Evolutionary conservation across 2,888 invertebrate species (phyloP).

Genomic region (Aleiodes leptofemur): DNA sequence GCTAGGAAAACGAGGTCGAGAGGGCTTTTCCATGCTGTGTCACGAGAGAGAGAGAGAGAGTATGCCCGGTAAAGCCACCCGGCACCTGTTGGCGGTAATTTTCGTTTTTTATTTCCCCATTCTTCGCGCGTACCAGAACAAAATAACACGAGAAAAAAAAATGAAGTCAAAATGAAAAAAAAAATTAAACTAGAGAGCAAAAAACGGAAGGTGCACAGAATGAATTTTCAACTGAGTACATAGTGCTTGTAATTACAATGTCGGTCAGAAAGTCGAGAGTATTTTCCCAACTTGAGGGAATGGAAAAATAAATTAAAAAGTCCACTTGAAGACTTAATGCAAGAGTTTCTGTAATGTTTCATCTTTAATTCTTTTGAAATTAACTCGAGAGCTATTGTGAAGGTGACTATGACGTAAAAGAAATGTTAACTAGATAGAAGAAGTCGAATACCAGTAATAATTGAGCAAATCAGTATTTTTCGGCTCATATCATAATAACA

Average conservation of each 20-base stretch:
- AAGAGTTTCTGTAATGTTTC: slow-evolving; percentile 4
- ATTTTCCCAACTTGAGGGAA: background rate
- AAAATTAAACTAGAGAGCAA: slow-evolving; percentile 12
- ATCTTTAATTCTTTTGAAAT: background rate
- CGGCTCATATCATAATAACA: no score
- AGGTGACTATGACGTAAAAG: no score
- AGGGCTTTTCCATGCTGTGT: slow-evolving; percentile 40
- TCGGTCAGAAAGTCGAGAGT: slow-evolving; percentile 19
- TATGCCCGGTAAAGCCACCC: slow-evolving; percentile 7
- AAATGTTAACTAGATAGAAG: no score
- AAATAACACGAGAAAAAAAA: slow-evolving; percentile 35
- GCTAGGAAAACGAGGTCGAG: slow-evolving; percentile 52
- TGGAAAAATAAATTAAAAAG: background rate
- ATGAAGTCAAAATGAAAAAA: slow-evolving; percentile 4
- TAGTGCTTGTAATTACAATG: slow-evolving; percentile 27
- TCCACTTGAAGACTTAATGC: background rate
- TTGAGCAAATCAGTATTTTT: no score
- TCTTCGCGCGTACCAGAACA: slow-evolving; percentile 30
- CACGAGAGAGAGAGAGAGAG: slow-evolving; percentile 15
- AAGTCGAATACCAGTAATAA: no score
- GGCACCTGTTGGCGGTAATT: slow-evolving; percentile 59
- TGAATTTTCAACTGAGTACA: slow-evolving; percentile 24
- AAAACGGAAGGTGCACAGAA: slow-evolving; percentile 5
- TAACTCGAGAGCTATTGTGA: background rate
- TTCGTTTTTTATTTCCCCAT: slow-evolving; percentile 55